These are phyloP conservation scores for Cassiopea xamachana DNA, from an alignment of 30 jellyfish, hydroid and myxozoan species.

Conservation along the genomic window DNA sequence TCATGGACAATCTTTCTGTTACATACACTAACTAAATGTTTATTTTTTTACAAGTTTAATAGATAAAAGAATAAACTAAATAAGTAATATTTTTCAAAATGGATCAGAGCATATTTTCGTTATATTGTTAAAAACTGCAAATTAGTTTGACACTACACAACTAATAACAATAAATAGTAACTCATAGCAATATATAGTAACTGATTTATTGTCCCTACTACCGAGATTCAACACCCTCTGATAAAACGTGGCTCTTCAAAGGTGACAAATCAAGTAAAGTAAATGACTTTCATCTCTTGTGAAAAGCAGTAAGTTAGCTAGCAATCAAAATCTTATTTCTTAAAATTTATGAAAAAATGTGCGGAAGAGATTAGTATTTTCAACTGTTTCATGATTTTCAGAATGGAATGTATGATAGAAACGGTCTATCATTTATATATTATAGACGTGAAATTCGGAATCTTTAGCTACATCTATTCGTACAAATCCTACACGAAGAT, in stretches of 20 bases:
- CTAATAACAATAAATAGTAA: no score
- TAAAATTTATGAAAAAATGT: no score
- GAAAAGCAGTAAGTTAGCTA: not conserved
- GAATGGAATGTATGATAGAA: no score
- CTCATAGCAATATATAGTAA: not conserved
- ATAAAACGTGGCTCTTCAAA: not conserved
- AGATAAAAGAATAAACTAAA: constrained; percentile 1
- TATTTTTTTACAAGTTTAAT: not conserved
- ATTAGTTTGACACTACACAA: not conserved
- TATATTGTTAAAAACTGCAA: not conserved
- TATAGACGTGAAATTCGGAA: no score
- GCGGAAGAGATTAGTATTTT: no score
- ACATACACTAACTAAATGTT: not conserved
- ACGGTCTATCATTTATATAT: no score
- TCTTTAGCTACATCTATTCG: no score
- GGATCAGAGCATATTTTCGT: constrained; percentile 11
- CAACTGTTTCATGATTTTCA: no score
- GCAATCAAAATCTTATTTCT: not conserved
- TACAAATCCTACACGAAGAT: no score
- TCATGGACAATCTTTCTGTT: not conserved
- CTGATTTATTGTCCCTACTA: not conserved
- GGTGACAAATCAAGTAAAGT: not conserved
- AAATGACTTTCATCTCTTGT: not conserved
- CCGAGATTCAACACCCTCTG: not conserved
- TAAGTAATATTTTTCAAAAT: not conserved